Percentiles rank a stretch among this genome's conserved stretches.
Evolutionary conservation across 2,797 vertebrate genomes (phyloP).

Genomic region (Notamacropus eugenii): DNA sequence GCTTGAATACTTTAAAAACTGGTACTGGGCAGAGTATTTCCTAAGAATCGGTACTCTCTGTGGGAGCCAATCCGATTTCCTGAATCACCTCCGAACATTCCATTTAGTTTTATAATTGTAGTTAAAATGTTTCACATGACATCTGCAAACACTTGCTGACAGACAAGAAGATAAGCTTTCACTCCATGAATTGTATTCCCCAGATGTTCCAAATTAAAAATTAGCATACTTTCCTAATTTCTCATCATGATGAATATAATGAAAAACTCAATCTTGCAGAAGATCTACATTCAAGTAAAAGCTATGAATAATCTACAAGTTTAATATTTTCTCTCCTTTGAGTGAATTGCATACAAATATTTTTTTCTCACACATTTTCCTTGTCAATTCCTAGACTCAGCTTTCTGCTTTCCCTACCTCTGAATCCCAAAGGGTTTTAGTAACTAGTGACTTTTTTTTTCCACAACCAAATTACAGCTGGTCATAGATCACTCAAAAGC

Average conservation of each 20-base stretch:
- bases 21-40: not conserved
- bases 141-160: slow-evolving; percentile 64
- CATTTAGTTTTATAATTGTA: slow-evolving; percentile 49
- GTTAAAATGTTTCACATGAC: slow-evolving; percentile 55
- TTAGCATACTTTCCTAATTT: slow-evolving; percentile 62
- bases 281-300: not conserved
- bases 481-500: not conserved
- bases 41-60: not conserved
- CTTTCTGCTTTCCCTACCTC: not conserved
- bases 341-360: not conserved
- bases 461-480: slow-evolving; percentile 33
- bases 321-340: slow-evolving; percentile 45
- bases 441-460: not conserved
- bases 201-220: slow-evolving; percentile 68
- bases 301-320: not conserved
- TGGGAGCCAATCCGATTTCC: slow-evolving; percentile 25
- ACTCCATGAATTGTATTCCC: slow-evolving; percentile 13
- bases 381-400: slow-evolving; percentile 20
- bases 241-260: not conserved
- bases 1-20: slow-evolving; percentile 8
- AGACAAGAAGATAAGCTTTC: slow-evolving; percentile 52
- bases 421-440: not conserved
- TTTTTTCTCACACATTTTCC: slow-evolving; percentile 15
- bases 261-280: slow-evolving; percentile 20
- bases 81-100: slow-evolving; percentile 61